phyloP scores from a whole-genome alignment of 2,113 vertebrate species.

The Penelope pileata region DNA sequence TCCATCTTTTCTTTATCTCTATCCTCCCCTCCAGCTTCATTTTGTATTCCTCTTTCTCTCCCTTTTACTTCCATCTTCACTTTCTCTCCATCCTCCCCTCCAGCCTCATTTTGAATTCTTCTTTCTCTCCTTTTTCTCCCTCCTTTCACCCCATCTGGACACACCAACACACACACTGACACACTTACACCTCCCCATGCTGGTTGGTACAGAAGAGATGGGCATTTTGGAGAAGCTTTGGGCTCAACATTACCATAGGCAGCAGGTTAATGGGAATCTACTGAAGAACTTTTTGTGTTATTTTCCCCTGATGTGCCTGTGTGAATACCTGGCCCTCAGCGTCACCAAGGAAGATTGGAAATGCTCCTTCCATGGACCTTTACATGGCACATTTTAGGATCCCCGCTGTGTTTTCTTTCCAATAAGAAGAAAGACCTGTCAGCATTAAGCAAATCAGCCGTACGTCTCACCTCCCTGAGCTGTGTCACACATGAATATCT shows the following conservation, averaged over 20 bases:
- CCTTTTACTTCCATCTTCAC: not conserved
- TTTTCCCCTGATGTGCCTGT: constrained; percentile 26
- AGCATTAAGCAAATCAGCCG: constrained; percentile 75
- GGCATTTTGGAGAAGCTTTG: not conserved
- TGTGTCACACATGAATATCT: constrained; percentile 74
- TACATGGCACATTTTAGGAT: constrained; percentile 67
- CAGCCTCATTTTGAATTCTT: not conserved
- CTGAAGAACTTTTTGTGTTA: constrained; percentile 23
- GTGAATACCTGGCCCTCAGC: constrained; percentile 52
- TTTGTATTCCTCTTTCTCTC: not conserved
- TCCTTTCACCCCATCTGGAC: not conserved
- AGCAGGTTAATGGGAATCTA: not conserved
- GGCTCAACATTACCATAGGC: not conserved
- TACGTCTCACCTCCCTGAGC: constrained; percentile 65
- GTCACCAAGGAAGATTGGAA: constrained; percentile 44
- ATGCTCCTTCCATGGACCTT: constrained; percentile 70
- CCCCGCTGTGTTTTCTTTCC: constrained; percentile 73
- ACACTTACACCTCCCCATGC: accelerated
- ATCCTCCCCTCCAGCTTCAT: not conserved
- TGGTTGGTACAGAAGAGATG: accelerated
- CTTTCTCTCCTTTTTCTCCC: not conserved
- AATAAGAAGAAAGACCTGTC: constrained; percentile 74
- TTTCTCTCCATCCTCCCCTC: not conserved
- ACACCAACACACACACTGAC: accelerated
- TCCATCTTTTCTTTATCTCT: not conserved